Evolutionary conservation across 1,140 invertebrate genomes (phyloP).

Genomic region (Neotoxoptera formosana): DNA sequence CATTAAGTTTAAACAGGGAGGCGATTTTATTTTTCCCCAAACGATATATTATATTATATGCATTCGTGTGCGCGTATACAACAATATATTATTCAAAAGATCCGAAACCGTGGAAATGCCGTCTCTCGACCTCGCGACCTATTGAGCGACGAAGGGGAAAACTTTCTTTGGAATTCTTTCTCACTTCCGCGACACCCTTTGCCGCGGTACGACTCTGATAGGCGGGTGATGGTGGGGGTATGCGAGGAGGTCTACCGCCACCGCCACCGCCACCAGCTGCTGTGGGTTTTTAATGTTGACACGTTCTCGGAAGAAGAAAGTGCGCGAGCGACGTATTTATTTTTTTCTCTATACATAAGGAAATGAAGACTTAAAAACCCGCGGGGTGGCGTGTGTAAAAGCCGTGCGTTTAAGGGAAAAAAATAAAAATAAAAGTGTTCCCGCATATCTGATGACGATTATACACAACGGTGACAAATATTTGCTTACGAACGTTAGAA

Average conservation of each 20-base stretch:
- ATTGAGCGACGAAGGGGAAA: constrained; percentile 29
- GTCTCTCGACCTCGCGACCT: constrained; percentile 36
- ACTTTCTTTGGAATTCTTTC: constrained; percentile 48
- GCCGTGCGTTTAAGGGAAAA: background rate
- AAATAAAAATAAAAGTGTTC: constrained; percentile 42
- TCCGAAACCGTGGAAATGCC: background rate
- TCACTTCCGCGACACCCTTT: background rate
- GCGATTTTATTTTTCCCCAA: background rate
- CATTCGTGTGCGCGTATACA: background rate
- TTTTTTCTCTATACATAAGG: background rate
- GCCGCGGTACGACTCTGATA: background rate
- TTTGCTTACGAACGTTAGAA: constrained; percentile 22
- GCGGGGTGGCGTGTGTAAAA: background rate
- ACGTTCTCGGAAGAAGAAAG: background rate
- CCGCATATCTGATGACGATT: constrained; percentile 54
- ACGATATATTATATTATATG: constrained; percentile 27
- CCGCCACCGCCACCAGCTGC: background rate
- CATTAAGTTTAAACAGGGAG: constrained; percentile 47
- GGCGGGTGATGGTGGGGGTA: background rate
- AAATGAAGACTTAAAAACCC: constrained; percentile 45
- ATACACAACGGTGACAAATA: constrained; percentile 51
- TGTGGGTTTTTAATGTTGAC: constrained; percentile 40
- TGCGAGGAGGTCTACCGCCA: background rate
- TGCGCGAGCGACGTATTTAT: background rate
- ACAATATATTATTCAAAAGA: constrained; percentile 30